Evolutionary conservation across 2,113 vertebrate species (phyloP), one percentile per base, ranked within the genome.

Genomic region (Nibea coibor): DNA sequence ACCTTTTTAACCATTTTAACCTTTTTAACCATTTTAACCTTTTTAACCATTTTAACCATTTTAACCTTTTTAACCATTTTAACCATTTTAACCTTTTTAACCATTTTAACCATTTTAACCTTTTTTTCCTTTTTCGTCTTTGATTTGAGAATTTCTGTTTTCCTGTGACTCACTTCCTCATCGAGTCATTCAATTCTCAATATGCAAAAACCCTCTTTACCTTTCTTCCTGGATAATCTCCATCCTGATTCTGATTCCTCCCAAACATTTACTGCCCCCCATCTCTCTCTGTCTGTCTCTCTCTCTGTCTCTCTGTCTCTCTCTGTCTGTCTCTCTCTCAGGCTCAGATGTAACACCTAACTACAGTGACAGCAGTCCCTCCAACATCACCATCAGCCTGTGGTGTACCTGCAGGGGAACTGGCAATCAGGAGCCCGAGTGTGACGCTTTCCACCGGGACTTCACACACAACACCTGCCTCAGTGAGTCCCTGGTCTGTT

Each of bases 401-500:
- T 99, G 97, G 96, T 99, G 98, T 74, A 95, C 89, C 66, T 99
- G 98, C 90, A 95, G 93, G 20, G 97, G 96, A 59, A 96, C 96
- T 0, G 96, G 97, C 54, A 96, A 95, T 62, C 89, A 96, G 91
- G 97, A 98, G 81, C 92, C 95, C 1, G 95, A 97, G 59, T 99
- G 97, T 1, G 96, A 97, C 64, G 95, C 93, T 67, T 98, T 98
- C 91, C 96, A 98, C 58, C 93, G 87, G 9, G 97, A 97, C 89
- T 99, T 99, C 92, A 97, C 95, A 0, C 96, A 97, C 80, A 99
- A 99, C 75, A 92, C 93, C 2, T 99, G 98, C 75, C 96, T 99
- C 85, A 95, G 98, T 99, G 92, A 98, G 97, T 89, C 22, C 14
- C 19, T 12, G 11, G 35, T 39, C 7, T 39, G 35, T 39, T 8